Percentiles rank a stretch among this genome's conserved stretches.
These are phyloP conservation scores for Climacteris rufus DNA, from an alignment of 2,113 vertebrate species.

Conservation along the genomic window DNA sequence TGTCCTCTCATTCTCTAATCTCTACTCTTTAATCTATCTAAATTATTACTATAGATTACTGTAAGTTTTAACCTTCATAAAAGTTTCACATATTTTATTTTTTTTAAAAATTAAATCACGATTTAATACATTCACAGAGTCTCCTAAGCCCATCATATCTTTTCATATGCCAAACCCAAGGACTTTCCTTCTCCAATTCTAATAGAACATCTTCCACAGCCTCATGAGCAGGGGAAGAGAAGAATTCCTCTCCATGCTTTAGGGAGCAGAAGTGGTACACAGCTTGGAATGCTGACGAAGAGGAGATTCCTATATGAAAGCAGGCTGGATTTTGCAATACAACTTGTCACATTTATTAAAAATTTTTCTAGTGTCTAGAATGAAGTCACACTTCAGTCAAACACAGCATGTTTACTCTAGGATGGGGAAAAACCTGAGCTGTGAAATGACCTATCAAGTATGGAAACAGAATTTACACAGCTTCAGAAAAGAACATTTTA, in stretches of 20 bases:
- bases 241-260: background rate
- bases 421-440: background rate
- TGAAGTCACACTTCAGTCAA: background rate
- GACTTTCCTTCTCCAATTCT: background rate
- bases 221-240: background rate
- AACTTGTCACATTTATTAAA: background rate
- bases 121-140: background rate
- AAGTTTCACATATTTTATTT: background rate
- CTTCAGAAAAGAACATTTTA: background rate
- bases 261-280: background rate
- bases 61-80: background rate
- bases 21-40: too few relatives aligned
- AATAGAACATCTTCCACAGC: background rate
- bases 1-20: too few relatives aligned
- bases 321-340: background rate
- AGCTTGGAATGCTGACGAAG: background rate
- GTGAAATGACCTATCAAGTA: background rate
- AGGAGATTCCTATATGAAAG: background rate
- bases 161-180: background rate
- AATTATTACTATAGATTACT: background rate
- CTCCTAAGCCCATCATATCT: background rate
- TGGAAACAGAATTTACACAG: background rate
- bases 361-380: background rate
- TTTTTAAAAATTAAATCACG: fast-evolving
- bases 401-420: background rate